Evolutionary conservation across 2,888 invertebrate species (phyloP).

Genomic region (Netelia virgata): DNA sequence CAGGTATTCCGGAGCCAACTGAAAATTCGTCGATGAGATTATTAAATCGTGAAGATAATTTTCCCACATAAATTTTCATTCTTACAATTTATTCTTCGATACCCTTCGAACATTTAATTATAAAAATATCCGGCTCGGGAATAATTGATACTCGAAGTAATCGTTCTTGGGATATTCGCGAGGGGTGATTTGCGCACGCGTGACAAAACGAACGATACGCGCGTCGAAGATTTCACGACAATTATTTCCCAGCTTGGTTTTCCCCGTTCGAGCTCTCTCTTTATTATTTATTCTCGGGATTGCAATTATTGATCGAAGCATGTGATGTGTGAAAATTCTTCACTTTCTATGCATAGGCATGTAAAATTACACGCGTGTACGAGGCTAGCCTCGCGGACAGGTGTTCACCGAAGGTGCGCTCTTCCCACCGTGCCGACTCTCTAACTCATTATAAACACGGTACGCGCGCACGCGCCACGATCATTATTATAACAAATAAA

Average conservation of each 20-base stretch:
- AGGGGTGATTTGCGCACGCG: background rate
- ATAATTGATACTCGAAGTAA: too few species aligned
- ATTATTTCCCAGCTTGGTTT: background rate
- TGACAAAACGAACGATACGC: background rate
- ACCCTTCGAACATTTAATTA: too few species aligned
- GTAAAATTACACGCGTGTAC: background rate
- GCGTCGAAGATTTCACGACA: slow-evolving; percentile 16
- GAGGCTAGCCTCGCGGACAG: background rate
- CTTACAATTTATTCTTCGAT: background rate
- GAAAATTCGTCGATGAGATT: slow-evolving; percentile 45
- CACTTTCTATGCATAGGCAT: slow-evolving; percentile 10
- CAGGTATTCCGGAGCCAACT: slow-evolving; percentile 82
- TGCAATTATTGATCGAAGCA: slow-evolving; percentile 17
- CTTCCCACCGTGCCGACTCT: slow-evolving; percentile 39
- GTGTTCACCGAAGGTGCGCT: background rate
- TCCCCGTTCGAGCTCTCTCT: background rate
- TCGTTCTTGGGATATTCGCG: background rate
- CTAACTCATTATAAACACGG: slow-evolving; percentile 29
- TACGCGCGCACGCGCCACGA: slow-evolving; percentile 7
- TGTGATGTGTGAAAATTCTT: slow-evolving; percentile 37
- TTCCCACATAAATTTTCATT: background rate
- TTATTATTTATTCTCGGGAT: slow-evolving; percentile 17
- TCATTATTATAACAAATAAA: slow-evolving; percentile 52
- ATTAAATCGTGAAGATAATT: slow-evolving; percentile 10
- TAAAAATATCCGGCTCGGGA: too few species aligned